Percentiles rank a stretch among this genome's conserved stretches.
Conservation (phyloP, 1,140 invertebrate genomes). For the Amyelois transitella region DNA sequence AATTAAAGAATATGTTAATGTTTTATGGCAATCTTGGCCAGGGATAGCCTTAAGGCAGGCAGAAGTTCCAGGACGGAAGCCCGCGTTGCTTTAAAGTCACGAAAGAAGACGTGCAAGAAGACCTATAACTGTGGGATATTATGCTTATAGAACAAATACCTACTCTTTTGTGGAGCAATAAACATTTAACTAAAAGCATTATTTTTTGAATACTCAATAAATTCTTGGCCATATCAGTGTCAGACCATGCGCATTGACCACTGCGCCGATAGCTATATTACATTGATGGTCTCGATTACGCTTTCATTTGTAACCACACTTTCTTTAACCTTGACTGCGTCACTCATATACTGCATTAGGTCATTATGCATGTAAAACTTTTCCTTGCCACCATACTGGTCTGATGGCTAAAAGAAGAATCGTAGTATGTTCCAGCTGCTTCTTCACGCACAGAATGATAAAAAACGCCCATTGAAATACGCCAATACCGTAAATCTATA, state of each 20-base stretch:
- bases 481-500: no score
- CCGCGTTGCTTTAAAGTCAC: no score
- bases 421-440: not conserved
- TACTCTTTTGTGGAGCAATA: no score
- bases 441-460: not conserved
- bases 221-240: not conserved
- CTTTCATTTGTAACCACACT: conserved; percentile 2
- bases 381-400: no score
- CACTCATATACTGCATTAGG: conserved; percentile 1
- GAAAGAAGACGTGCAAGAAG: no score
- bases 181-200: not conserved
- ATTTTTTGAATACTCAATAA: not conserved
- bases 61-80: no score
- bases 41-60: no score
- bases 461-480: no score
- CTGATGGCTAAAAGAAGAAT: not conserved
- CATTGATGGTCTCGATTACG: not conserved
- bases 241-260: not conserved
- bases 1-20: no score
- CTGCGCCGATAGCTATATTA: not conserved
- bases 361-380: not conserved
- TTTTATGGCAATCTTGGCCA: no score
- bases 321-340: conserved; percentile 5
- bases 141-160: no score
- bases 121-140: no score